Evolutionary conservation across 2,888 invertebrate genomes (phyloP), one percentile per base, ranked within the genome.

Genomic region (Conchocele bisecta): DNA sequence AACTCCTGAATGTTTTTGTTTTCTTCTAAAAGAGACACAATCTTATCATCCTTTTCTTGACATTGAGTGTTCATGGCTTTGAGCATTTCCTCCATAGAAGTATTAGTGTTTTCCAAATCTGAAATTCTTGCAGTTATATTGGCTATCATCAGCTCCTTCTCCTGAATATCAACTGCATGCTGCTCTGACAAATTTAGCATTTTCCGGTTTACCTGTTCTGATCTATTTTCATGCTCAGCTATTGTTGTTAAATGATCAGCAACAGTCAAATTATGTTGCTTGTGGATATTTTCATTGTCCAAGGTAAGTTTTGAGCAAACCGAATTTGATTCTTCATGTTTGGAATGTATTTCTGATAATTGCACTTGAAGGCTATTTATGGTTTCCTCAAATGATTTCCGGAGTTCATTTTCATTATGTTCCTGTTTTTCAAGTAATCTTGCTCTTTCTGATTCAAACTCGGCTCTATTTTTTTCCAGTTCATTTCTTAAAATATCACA

Each of bases 31-130:
- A 85, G 51, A 26, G 54, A 63, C 28, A 70, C 42, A n/a, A 84
- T 70, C 69, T 76, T 68, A 41, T 79, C 82, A 53, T 85, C 83
- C 61, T 82, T 83, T 31, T 70, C 64, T 41, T 84, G 82, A 15
- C 73, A 73, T 9, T 72, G 68, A 28, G 80, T 75, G 67, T 80
- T 86, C 7, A 86, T 51, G 42, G 82, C 83, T 78, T 81, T 82
- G 4, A 86, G 56, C 81, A 84, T 84, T 73, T 87, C 88, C 42
- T 86, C 83, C 57, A 85, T 70, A 3, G 86, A 83, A 13, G 35
- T 44, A 51, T 77, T 81, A 7, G 78, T 67, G 33, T 70, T 73
- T 44, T 79, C 67, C 7, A 87, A 39, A 22, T 81, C 58, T n/a
- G 37, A 35, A 7, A 86, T 69, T 31, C 66, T 65, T 33, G 67